Conservation (phyloP, 2,797 vertebrate genomes). For the Champsocephalus esox region DNA sequence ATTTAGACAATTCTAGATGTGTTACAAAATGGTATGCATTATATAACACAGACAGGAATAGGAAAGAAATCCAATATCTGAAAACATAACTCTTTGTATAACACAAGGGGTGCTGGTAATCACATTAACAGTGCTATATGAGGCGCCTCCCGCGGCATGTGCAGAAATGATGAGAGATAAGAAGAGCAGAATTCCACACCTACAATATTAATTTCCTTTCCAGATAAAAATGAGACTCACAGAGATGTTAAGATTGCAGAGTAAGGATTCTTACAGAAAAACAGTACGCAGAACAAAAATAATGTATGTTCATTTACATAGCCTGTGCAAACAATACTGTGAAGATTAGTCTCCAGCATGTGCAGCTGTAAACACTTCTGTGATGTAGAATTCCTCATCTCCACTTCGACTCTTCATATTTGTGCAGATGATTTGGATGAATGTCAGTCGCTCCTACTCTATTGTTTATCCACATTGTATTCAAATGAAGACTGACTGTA, state of each 20-base stretch:
- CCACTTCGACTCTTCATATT: background rate
- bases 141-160: constrained; percentile 23
- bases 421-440: constrained; percentile 32
- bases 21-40: constrained; percentile 14
- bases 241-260: background rate
- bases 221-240: constrained; percentile 15
- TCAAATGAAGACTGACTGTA: constrained; percentile 16
- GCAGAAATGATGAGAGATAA: constrained; percentile 34
- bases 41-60: constrained; percentile 25
- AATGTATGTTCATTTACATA: constrained; percentile 38
- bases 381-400: constrained; percentile 16
- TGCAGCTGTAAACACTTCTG: constrained; percentile 32
- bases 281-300: background rate
- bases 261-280: constrained; percentile 13
- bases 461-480: constrained; percentile 25
- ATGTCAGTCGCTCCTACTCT: background rate
- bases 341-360: constrained; percentile 46
- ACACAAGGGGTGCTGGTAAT: constrained; percentile 45
- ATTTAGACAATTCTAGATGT: constrained; percentile 2
- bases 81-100: constrained; percentile 26
- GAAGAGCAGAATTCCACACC: background rate
- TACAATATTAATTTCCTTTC: constrained; percentile 31
- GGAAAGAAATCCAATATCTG: constrained; percentile 32
- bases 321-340: constrained; percentile 42
- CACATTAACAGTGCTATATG: constrained; percentile 35